Conservation (phyloP, 2,888 invertebrate species). For the Tachina fera region DNA sequence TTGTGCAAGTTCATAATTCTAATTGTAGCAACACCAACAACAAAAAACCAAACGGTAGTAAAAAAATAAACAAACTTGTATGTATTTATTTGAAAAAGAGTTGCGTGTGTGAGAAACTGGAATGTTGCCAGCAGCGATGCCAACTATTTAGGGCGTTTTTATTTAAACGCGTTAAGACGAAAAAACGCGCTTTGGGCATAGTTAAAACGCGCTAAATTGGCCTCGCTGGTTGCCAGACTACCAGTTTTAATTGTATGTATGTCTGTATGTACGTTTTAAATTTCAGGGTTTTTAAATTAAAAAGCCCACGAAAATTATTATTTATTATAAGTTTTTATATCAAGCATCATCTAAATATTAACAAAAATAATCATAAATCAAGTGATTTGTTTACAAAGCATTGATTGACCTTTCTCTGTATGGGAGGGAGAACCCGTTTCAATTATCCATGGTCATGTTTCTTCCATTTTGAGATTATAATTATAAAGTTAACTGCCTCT, state of each 20-base stretch:
- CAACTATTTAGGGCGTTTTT: too few relatives aligned
- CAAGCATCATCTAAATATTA: not conserved
- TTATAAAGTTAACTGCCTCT: too few relatives aligned
- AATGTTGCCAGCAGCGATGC: constrained; percentile 32
- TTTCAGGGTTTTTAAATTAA: not conserved
- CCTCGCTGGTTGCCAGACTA: constrained; percentile 27
- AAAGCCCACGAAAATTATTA: not conserved
- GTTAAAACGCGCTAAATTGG: too few relatives aligned
- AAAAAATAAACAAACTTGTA: constrained; percentile 9
- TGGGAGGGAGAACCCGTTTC: too few relatives aligned
- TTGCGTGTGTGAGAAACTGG: not conserved
- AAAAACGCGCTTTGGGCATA: too few relatives aligned
- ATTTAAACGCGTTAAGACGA: too few relatives aligned
- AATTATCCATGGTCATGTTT: too few relatives aligned
- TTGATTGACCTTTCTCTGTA: too few relatives aligned
- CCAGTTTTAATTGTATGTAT: too few relatives aligned
- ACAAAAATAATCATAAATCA: not conserved
- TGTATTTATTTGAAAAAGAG: constrained; percentile 5
- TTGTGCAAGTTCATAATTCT: constrained; percentile 47
- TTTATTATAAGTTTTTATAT: not conserved
- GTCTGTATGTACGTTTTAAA: not conserved
- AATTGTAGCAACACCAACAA: constrained; percentile 55
- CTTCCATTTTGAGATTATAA: too few relatives aligned
- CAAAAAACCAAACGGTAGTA: not conserved
- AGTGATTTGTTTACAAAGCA: not conserved